phyloP scores from a whole-genome alignment of 2,888 invertebrate species.

The Limnephilus rhombicus region DNA sequence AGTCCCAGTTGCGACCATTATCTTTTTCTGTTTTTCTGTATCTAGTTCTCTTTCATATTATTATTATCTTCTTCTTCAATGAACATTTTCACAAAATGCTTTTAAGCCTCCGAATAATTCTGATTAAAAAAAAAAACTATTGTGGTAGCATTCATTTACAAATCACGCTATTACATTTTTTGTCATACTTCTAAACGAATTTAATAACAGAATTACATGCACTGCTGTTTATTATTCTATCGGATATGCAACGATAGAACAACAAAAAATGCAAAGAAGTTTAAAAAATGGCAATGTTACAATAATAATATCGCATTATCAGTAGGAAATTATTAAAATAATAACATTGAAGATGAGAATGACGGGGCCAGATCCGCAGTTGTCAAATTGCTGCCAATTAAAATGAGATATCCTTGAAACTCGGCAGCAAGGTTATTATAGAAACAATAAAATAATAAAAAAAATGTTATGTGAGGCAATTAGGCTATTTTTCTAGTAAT shows the following conservation, averaged over 20 bases:
- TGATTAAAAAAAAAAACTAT: too few species aligned
- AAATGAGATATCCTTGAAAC: not conserved
- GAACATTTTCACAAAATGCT: too few species aligned
- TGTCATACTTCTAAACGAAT: not conserved
- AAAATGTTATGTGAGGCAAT: not conserved
- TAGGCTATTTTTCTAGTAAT: not conserved
- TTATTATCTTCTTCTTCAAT: too few species aligned
- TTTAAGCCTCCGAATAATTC: too few species aligned
- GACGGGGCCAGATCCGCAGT: not conserved
- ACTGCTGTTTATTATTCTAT: not conserved
- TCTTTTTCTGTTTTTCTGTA: too few species aligned
- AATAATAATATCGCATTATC: not conserved
- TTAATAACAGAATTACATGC: not conserved
- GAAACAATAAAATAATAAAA: not conserved
- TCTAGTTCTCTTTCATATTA: too few species aligned
- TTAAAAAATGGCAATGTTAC: not conserved
- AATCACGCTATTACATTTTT: too few species aligned
- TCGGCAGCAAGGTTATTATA: not conserved
- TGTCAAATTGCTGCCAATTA: slow-evolving; percentile 14
- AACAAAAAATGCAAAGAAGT: not conserved
- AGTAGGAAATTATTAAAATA: not conserved
- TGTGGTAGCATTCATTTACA: too few species aligned
- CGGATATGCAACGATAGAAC: not conserved
- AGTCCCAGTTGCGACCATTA: too few species aligned
- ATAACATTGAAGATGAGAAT: not conserved